Percentiles rank a stretch among this genome's conserved stretches.
phyloP scores from a whole-genome alignment of 2,888 invertebrate genomes.

The Drosophila aldrichi region DNA sequence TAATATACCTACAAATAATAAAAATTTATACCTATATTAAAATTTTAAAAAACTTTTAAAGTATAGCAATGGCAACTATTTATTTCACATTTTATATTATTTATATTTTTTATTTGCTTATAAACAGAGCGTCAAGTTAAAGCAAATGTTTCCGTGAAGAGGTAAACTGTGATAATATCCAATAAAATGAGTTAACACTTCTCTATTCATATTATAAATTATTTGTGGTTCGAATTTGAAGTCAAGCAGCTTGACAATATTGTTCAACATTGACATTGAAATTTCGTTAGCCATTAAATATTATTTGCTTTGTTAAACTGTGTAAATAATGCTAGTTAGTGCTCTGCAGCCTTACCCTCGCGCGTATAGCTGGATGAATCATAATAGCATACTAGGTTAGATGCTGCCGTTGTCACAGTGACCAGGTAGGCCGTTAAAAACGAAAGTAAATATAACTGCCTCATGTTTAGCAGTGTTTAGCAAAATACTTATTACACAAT shows the following conservation, averaged over 20 bases:
- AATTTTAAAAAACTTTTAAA: no score
- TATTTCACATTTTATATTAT: neutral
- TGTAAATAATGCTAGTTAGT: neutral
- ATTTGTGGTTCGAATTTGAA: neutral
- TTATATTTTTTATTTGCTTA: neutral
- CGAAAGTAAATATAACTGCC: constrained; percentile 60
- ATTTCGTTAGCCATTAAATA: neutral
- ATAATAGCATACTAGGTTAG: constrained; percentile 83
- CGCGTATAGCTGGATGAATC: constrained; percentile 82
- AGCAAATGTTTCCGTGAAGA: neutral
- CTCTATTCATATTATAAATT: neutral
- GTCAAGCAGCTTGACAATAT: neutral
- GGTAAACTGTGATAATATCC: neutral
- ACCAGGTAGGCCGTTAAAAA: constrained; percentile 59
- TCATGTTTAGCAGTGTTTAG: constrained; percentile 46
- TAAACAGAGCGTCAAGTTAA: neutral
- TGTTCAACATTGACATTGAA: neutral
- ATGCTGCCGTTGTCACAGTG: constrained; percentile 56
- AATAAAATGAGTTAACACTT: neutral
- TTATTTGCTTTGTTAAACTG: neutral
- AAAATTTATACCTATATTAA: no score
- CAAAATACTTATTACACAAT: constrained; percentile 13
- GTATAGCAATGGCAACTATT: neutral
- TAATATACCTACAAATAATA: no score
- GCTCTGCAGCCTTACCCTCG: constrained; percentile 75